Base-by-base conservation (phyloP, 2,113 vertebrate genomes). In the Gnathonemus longibarbis region DNA sequence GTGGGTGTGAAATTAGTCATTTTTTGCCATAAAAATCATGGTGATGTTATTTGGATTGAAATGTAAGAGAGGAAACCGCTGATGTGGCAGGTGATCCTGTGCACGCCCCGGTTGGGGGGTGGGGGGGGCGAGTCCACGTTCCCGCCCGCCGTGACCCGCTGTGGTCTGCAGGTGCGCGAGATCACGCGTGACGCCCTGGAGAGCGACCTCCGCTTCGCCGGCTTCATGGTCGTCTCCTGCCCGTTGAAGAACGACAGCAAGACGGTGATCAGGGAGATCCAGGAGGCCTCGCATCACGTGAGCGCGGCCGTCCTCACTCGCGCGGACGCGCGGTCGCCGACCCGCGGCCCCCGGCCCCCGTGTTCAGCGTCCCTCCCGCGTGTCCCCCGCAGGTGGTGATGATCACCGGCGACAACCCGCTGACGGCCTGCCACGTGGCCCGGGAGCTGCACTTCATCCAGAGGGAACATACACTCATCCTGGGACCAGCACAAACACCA, bases 181-280 rank as follows among this genome's bases (percentile, higher is more conserved):
- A 93, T 98, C 89, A 98, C 94, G 31, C 96, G 98, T 0, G 97
- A 98, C 62, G 91, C 94, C 0, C 92, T 99, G 91, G 98, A 99
- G 90, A 97, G 97, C 11, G 95, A 96, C 90, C 95, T 99, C 90
- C 96, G 93, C 2, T 99, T 99, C 3, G 97, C 94, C 0, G 98
- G 98, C 0, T 99, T 99, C 95, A 98, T 99, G 66, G 98, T 99
- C 31, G 98, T 99, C 24, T 98, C 97, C 58, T 99, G 98, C 49
- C 98, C 98, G 0, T 97, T 99, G 42, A 99, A 99, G 93, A 95
- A 91, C 0, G 98, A 99, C 93, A 99, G 98, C 90, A 98, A 97
- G 92, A 92, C 97, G 0, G 98, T 99, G 66, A 99, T 99, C 94
- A 95, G 94, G 39, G 98, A 99, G 93, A 99, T 99, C 92, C 97